Evolutionary conservation across 1,140 invertebrate species (phyloP), one percentile per base, ranked within the genome.

Genomic region (Drosophila mauritiana): DNA sequence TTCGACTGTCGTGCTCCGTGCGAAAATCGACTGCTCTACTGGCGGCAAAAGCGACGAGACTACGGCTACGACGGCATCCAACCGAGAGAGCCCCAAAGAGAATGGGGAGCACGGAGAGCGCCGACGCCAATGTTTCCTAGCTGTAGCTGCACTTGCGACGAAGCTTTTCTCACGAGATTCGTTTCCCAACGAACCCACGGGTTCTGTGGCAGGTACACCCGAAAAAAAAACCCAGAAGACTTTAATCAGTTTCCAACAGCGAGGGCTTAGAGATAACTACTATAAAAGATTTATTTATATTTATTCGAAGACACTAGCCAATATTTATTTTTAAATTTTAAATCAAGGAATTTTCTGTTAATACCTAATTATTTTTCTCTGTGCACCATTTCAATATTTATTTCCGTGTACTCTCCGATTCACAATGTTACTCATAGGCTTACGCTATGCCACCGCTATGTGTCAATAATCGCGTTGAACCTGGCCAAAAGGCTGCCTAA

Each of bases 21-120:
- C 84, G 62, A 86, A 86, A 86, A 83, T 89, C 83, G 72, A 88
- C 74, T 73, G 74, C 68, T 77, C 78, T 65, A 85, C 73, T 52
- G 70, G 75, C 82, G 56, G 56, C 56, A 65, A 70, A 74, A 78
- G 69, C 64, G 48, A 48, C 27, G 55, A 55, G 52, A 52, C 52
- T 59, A 68, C 67, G 45, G 73, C 52, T 15, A 27, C 52, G 48
- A 31, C 55, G 45, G 40, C 57, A 27, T 10, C 46, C 43, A 40
- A 77, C 10, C 11, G 48, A 54, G 67, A 49, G 67, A 55, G 46
- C 45, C 52, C 54, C 46, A 51, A 54, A 53, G 49, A 68, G 53
- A 73, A 53, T 20, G 57, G 48, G 49, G 45, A 55, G 61, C 56
- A 62, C 56, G 27, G 37, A 39, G 56, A 46, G 78, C 81, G 77